Evolutionary conservation across 2,888 invertebrate genomes (phyloP).

Genomic region (Aspidapion aeneum): DNA sequence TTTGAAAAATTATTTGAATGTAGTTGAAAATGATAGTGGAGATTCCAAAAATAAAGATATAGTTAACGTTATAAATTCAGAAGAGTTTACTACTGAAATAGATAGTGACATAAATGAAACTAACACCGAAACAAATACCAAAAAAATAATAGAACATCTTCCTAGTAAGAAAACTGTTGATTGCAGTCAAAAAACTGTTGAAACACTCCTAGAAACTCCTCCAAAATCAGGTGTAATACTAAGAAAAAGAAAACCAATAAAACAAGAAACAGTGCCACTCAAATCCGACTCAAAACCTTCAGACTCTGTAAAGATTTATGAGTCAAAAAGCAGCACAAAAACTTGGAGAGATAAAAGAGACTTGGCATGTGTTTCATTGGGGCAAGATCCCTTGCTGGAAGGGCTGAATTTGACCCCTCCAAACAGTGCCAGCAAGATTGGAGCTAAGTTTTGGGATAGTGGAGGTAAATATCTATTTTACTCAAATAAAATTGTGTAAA

Average conservation of each 20-base stretch:
- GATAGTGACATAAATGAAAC: background rate
- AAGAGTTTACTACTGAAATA: background rate
- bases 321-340: constrained; percentile 41
- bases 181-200: background rate
- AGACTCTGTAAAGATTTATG: constrained; percentile 49
- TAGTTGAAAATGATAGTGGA: constrained; percentile 17
- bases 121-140: background rate
- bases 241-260: background rate
- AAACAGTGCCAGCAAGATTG: constrained; percentile 34
- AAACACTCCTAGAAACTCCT: background rate
- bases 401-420: constrained; percentile 42
- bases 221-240: background rate
- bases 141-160: background rate
- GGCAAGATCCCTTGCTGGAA: constrained; percentile 53
- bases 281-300: constrained; percentile 15
- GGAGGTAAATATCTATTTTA: constrained; percentile 15
- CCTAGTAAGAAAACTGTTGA: too few relatives aligned
- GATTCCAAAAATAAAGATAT: constrained; percentile 1
- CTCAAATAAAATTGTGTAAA: constrained; percentile 20
- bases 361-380: constrained; percentile 58
- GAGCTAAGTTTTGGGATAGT: constrained; percentile 28
- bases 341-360: constrained; percentile 61
- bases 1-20: constrained; percentile 27
- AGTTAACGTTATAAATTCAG: background rate
- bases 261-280: background rate